phyloP scores from a whole-genome alignment of 2,888 invertebrate species.

The Cyclophora punctaria region DNA sequence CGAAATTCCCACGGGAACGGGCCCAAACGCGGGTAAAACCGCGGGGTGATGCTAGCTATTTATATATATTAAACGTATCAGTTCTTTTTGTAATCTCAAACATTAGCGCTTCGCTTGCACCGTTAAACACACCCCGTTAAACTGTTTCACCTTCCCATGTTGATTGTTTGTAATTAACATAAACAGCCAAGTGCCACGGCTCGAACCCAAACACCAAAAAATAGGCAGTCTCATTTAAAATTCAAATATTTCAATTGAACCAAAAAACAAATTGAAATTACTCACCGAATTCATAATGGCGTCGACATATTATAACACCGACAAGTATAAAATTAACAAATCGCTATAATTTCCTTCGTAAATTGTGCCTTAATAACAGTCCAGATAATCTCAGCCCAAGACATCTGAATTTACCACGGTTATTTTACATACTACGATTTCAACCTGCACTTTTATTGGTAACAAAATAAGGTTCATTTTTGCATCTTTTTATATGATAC shows the following conservation, averaged over 20 bases:
- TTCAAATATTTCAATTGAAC: neutral
- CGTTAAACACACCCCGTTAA: too few relatives aligned
- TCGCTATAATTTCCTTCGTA: conserved; percentile 64
- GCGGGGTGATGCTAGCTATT: too few relatives aligned
- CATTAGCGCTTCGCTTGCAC: too few relatives aligned
- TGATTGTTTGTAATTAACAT: too few relatives aligned
- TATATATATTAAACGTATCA: too few relatives aligned
- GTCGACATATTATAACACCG: conserved; percentile 39
- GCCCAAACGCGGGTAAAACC: too few relatives aligned
- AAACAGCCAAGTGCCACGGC: too few relatives aligned
- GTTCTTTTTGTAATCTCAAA: too few relatives aligned
- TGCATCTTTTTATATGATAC: conserved; percentile 6
- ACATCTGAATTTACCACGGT: conserved; percentile 40
- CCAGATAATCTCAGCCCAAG: conserved; percentile 60
- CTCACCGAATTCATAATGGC: conserved; percentile 28
- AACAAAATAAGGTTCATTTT: conserved; percentile 29
- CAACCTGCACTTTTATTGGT: conserved; percentile 10
- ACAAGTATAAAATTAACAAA: conserved; percentile 67
- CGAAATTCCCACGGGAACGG: too few relatives aligned
- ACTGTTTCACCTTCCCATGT: too few relatives aligned
- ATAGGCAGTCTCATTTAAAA: too few relatives aligned
- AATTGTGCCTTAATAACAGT: conserved; percentile 67
- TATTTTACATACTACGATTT: conserved; percentile 6
- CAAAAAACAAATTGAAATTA: neutral
- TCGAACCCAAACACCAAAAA: too few relatives aligned